These are phyloP conservation scores for Dioctria linearis DNA, from an alignment of 2,888 invertebrate genomes.

Conservation along the genomic window DNA sequence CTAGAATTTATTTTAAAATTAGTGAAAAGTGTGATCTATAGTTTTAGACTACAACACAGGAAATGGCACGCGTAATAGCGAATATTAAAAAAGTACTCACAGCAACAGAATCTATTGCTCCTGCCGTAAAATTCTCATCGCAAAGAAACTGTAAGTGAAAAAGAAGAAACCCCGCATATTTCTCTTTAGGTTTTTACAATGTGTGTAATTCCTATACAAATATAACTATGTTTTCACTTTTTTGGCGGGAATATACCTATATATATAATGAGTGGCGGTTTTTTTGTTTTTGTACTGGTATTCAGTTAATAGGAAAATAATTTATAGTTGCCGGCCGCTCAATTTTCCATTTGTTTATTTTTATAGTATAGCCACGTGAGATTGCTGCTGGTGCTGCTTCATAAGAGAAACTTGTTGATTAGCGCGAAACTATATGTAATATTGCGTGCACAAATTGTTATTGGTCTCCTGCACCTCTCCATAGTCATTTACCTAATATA, in stretches of 20 bases:
- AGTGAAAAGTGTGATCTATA: not conserved
- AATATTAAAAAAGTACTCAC: slow-evolving; percentile 44
- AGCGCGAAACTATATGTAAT: not conserved
- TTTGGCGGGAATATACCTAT: slow-evolving; percentile 18
- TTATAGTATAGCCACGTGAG: slow-evolving; percentile 28
- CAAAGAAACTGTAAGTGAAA: slow-evolving; percentile 45
- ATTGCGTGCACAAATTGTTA: not conserved
- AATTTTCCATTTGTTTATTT: slow-evolving; percentile 37
- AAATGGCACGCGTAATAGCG: slow-evolving; percentile 52
- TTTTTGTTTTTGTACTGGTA: not conserved
- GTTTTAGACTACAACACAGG: not conserved
- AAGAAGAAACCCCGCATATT: not conserved
- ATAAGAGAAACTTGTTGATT: slow-evolving; percentile 4
- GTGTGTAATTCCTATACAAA: slow-evolving; percentile 16
- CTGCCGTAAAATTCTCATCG: slow-evolving; percentile 19
- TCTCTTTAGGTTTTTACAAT: not conserved
- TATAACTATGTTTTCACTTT: slow-evolving; percentile 25
- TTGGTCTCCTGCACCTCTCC: not conserved
- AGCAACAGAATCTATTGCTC: slow-evolving; percentile 27
- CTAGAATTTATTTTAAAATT: not conserved
- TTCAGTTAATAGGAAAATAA: not conserved
- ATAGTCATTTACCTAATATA: not conserved
- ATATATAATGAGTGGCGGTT: not conserved
- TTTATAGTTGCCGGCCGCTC: slow-evolving; percentile 10
- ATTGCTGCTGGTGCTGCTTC: not conserved